Evolutionary conservation across 2,797 vertebrate genomes (phyloP), one percentile per base, ranked within the genome.

Genomic region (Lepidocolaptes lacrymiger): DNA sequence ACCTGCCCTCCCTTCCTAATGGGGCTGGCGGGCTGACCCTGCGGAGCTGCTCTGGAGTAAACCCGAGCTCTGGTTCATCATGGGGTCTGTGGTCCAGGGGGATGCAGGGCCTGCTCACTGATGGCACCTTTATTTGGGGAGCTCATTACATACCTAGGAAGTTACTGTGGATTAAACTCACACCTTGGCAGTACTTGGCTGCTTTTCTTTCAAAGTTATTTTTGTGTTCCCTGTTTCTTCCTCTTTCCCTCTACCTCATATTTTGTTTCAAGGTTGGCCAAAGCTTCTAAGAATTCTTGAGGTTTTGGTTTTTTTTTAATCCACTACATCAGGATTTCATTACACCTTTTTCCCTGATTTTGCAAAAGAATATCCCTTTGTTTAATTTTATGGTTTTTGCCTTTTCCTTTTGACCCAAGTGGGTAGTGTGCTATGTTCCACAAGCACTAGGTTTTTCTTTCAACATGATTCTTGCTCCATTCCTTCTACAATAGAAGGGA

Each of bases 21-120:
- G 55, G 10, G 28, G 51, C 62, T 56, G 54, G 10, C 44, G 41
- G 85, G 56, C 78, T 91, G 95, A 44, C 91, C 88, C 52, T 16
- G n/a, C 3, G 2, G 39, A 75, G 76, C 85, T 10, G 7, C 87
- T 58, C 77, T 9, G 74, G 26, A 28, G 23, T 24, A 11, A 27
- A 5, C 5, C 4, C 5, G 48, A 49, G 48, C 55, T 28, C 51
- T 61, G 32, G 28, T 24, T 52, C 68, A 9, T 43, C 15, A 0
- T 9, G 7, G 2, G 46, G 23, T 8, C 78, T 19, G 2, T n/a
- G 44, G 10, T 19, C 44, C 67, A 16, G 58, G 55, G 55, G 66
- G n/a, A 24, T 19, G 32, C 43, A 14, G 54, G 6, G 30, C 14
- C 62, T 7, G 14, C 20, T 21, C 24, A 56, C 24, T 8, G 23